Evolutionary conservation across 35 echinoderm and acorn worm species (phyloP), one percentile per base, ranked within the genome.

Genomic region (Diadema setosum): DNA sequence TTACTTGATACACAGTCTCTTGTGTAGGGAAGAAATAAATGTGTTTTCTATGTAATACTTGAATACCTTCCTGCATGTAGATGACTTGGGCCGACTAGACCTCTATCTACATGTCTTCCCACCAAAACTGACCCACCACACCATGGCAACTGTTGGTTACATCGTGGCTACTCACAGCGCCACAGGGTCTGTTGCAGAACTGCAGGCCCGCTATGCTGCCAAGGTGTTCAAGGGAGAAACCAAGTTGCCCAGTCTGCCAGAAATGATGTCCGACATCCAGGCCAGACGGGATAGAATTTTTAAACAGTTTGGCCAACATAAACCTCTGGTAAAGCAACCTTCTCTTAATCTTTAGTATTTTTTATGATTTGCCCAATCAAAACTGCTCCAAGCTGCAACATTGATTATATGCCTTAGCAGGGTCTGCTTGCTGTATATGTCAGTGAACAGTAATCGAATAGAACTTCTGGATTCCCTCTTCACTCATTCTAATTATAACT

Each of bases 31-130:
- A n/a, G n/a, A n/a, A n/a, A n/a, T n/a, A n/a, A n/a, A n/a, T n/a
- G n/a, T n/a, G n/a, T n/a, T n/a, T n/a, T n/a, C n/a, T n/a, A n/a
- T n/a, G n/a, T n/a, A n/a, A n/a, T n/a, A n/a, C n/a, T 67, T 26
- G 4, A 61, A 33, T 6, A n/a, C 63, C 4, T 78, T 78, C 27
- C n/a, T 32, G 9, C 25, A 2, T 78, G 11, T 41, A 92, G 90
- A 64, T 67, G 46, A 87, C 16, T 60, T 58, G 0, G 67, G 39
- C 34, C 26, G 50, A 5, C 39, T 86, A 64, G 84, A 92, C 21
- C 45, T 92, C 8, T 92, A 92, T 58, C 60, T 81, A 40, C 78
- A 92, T 56, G 58, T 92, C n/a, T 30, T 92, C 45, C 90, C 90
- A 37, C 84, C 58, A 21, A 40, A 35, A 2, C 73, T 87, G 15